Evolutionary conservation across 2,888 invertebrate species (phyloP), one percentile per base, ranked within the genome.

Genomic region (Gisinianus flammeolus): DNA sequence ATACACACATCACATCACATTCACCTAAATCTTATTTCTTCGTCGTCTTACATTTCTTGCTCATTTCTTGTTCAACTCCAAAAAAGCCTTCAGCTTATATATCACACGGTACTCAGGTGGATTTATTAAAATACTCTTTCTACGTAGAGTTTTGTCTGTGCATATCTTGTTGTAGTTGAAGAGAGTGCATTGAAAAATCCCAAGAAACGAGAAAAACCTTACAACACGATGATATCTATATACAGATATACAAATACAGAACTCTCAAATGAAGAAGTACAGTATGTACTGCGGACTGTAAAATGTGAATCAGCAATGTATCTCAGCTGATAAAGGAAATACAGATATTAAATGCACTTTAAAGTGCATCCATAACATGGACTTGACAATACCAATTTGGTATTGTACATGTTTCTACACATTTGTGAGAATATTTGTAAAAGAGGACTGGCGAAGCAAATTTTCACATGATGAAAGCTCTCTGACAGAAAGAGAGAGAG

Each of bases 401-500:
- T 44, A 44, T 44, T 44, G 16, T 44, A 16, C 12, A 44, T 44
- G 12, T 44, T 44, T 44, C 16, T 44, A 6, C 19, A 44, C 8
- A 44, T 2, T 12, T 44, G 44, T 44, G 44, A 44, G 44, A 44
- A 19, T 12, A 44, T 44, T 19, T 44, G 44, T 44, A 33, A 68
- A 44, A n/a, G 68, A 68, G 68, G n/a, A n/a, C n/a, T 68, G 68
- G 31, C 68, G 68, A 68, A 33, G 44, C 68, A 68, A 68, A 68
- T 31, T 19, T 64, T 26, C 64, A 64, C 64, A 26, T 68, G 68
- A 44, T 68, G 68, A 68, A 68, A 44, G 22, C 22, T 26, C 68
- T 68, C 19, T 44, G 44, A 44, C 19, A 19, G 19, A 6, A 44
- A 44, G 19, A 44, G 8, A 44, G 19, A 6, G 3, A 6, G 19